Evolutionary conservation across 2,888 invertebrate species (phyloP).

Genomic region (Pediacus dermestoides): DNA sequence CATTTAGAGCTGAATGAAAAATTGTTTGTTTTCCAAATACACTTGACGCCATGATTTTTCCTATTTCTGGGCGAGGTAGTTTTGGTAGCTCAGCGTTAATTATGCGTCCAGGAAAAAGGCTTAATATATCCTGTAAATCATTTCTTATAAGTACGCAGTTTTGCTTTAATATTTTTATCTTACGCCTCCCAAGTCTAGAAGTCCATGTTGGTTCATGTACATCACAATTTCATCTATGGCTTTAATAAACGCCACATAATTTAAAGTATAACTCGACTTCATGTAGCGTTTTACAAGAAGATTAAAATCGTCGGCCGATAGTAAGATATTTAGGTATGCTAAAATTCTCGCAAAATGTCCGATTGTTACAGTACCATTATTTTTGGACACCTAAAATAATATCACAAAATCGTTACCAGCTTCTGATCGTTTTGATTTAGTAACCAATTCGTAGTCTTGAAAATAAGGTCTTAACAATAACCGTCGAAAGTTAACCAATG

Average conservation of each 20-base stretch:
- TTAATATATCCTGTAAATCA: conserved; percentile 49
- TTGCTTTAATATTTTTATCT: conserved; percentile 13
- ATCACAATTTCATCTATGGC: conserved; percentile 64
- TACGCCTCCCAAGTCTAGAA: conserved; percentile 58
- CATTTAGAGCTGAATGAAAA: conserved; percentile 60
- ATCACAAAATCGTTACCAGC: neutral
- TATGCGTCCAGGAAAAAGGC: conserved; percentile 61
- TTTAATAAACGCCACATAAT: conserved; percentile 72
- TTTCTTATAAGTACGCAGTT: neutral
- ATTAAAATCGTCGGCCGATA: conserved; percentile 70
- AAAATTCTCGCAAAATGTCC: conserved; percentile 73
- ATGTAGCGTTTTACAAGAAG: conserved; percentile 71
- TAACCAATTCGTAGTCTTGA: conserved; percentile 70
- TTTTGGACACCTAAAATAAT: conserved; percentile 62
- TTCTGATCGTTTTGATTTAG: conserved; percentile 20
- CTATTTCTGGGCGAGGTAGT: conserved; percentile 64
- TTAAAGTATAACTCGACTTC: conserved; percentile 72
- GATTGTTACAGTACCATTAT: conserved; percentile 71
- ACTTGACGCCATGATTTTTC: conserved; percentile 51
- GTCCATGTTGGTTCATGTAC: conserved; percentile 55
- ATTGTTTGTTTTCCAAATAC: conserved; percentile 55
- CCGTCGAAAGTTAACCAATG: conserved; percentile 54
- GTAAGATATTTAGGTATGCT: conserved; percentile 64
- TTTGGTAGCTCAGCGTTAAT: conserved; percentile 68
- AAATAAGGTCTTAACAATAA: conserved; percentile 70